These are phyloP conservation scores for Fistularia commersonii DNA, from an alignment of 2,797 vertebrate genomes.

Conservation along the genomic window DNA sequence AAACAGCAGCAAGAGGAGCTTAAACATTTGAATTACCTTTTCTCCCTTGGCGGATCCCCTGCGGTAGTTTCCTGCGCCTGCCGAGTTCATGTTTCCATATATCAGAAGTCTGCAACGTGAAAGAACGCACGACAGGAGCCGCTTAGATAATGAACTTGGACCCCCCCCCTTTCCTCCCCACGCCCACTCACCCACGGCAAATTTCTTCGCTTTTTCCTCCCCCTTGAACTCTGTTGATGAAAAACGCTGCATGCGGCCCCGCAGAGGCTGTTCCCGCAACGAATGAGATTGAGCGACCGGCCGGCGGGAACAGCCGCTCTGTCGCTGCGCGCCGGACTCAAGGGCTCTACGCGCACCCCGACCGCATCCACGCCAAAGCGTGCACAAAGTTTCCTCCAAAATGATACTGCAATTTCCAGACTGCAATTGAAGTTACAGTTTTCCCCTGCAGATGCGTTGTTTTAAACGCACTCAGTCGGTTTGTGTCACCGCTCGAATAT, in stretches of 20 bases:
- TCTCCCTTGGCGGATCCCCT: slow-evolving; percentile 60
- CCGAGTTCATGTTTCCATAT: slow-evolving; percentile 71
- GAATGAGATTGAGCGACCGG: no score
- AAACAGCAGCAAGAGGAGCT: neutral
- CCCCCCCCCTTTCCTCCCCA: no score
- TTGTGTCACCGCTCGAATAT: no score
- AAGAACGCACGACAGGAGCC: no score
- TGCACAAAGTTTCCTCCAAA: slow-evolving; percentile 15
- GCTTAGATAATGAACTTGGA: no score
- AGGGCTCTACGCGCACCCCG: neutral
- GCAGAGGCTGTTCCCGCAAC: no score
- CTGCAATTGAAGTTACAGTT: neutral
- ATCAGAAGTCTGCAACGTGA: slow-evolving; percentile 13
- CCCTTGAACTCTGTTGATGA: no score
- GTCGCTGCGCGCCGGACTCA: no score
- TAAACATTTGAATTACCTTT: slow-evolving; percentile 54
- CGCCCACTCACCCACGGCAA: no score
- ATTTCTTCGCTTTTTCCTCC: no score
- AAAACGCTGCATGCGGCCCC: no score
- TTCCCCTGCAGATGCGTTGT: neutral
- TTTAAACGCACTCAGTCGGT: neutral
- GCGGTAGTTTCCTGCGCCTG: slow-evolving; percentile 74
- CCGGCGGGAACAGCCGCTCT: no score
- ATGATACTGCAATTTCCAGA: neutral
- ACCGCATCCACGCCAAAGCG: slow-evolving; percentile 1